These are phyloP conservation scores for Opisthocomus hoazin DNA, from an alignment of 2,113 vertebrate genomes.

Conservation along the genomic window DNA sequence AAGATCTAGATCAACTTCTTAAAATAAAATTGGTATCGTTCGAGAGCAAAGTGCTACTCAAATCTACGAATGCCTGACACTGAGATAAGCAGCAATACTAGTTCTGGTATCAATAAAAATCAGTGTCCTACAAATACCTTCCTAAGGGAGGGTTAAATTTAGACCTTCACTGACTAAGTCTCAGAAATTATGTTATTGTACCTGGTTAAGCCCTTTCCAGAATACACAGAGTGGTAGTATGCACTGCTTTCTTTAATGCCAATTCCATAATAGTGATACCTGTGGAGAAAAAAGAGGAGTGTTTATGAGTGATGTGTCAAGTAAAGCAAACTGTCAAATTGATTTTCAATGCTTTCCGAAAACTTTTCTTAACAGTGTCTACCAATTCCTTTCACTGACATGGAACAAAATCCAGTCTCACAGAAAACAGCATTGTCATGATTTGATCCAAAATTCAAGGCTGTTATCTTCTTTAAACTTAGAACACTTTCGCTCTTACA, in stretches of 20 bases:
- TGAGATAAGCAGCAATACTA: not conserved
- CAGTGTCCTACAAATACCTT: not conserved
- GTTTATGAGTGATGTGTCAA: not conserved
- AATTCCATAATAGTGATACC: conserved; percentile 98
- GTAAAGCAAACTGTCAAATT: not conserved
- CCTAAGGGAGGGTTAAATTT: not conserved
- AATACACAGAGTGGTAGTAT: conserved; percentile 98
- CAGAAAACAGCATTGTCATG: not conserved
- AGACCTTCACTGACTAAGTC: not conserved
- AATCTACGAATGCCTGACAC: not conserved
- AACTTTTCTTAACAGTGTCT: not conserved
- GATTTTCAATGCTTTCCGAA: not conserved
- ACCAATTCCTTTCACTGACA: not conserved
- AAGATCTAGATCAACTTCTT: not conserved
- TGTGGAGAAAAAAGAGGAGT: not conserved
- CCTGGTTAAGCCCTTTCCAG: conserved; percentile 97
- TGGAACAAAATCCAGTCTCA: not conserved
- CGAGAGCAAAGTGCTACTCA: not conserved
- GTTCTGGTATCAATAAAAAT: not conserved
- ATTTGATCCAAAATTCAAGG: not conserved
- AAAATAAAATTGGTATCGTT: not conserved
- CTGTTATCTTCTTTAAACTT: not conserved
- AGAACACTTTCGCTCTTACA: not conserved
- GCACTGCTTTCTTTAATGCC: conserved; percentile 99
- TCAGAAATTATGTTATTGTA: conserved; percentile 53